Percentiles rank a stretch among this genome's conserved stretches.
Conservation (phyloP, 2,113 vertebrate genomes). For the Corynorhinus townsendii region DNA sequence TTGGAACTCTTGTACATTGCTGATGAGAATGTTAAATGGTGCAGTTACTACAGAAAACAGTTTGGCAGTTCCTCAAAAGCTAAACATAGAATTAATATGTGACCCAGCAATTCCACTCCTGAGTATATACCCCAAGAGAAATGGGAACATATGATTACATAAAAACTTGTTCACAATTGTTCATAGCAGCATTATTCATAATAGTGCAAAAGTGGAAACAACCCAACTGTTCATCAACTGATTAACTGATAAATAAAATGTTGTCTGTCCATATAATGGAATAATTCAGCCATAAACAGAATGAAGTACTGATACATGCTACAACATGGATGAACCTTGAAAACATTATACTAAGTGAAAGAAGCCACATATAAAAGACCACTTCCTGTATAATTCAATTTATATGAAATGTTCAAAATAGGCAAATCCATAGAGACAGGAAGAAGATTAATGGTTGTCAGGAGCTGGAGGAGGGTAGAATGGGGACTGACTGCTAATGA, state of each 20-base stretch:
- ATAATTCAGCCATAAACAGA: not conserved
- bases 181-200: not conserved
- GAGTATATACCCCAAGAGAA: not conserved
- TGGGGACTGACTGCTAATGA: not conserved
- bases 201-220: not conserved
- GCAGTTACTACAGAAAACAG: not conserved
- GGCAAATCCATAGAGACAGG: not conserved
- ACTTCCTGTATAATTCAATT: not conserved
- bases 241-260: not conserved
- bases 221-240: not conserved
- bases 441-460: not conserved
- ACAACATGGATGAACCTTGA: not conserved
- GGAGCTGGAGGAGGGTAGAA: not conserved
- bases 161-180: not conserved
- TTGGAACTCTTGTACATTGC: not conserved
- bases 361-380: not conserved
- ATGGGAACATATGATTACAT: not conserved
- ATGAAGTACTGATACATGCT: not conserved
- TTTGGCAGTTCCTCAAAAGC: not conserved
- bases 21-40: not conserved
- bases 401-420: not conserved
- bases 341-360: not conserved
- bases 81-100: not conserved
- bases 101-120: not conserved
- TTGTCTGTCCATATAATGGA: not conserved